A percentile compares a stretch with the other conserved stretches of the same genome.
Conservation (phyloP, 64 coral and sea anemone species). For the Pocillopora verrucosa region DNA sequence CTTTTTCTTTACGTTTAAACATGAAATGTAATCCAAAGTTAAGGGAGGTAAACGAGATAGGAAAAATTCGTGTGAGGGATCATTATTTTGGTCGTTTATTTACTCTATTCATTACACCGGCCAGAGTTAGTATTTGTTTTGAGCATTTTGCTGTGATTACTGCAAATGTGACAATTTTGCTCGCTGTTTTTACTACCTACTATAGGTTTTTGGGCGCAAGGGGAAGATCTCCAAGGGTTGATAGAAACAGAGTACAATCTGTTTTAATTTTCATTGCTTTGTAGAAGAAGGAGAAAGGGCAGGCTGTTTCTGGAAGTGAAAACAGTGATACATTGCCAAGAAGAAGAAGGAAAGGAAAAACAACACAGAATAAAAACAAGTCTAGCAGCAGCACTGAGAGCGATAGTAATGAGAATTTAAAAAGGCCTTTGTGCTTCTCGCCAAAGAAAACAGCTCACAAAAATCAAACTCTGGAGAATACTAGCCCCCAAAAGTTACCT, state of each 20-base stretch:
- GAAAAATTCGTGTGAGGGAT: too few relatives aligned
- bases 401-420: background rate
- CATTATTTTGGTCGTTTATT: too few relatives aligned
- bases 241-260: background rate
- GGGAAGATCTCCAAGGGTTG: too few relatives aligned
- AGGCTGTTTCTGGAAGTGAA: background rate
- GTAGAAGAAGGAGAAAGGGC: background rate
- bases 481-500: background rate
- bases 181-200: too few relatives aligned
- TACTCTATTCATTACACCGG: too few relatives aligned
- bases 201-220: too few relatives aligned
- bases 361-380: background rate
- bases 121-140: too few relatives aligned
- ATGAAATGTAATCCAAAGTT: too few relatives aligned
- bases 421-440: constrained; percentile 11
- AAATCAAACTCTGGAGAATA: background rate
- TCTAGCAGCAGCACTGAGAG: background rate
- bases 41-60: too few relatives aligned
- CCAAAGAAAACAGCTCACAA: background rate
- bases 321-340: background rate
- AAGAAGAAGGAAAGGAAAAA: background rate
- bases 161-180: too few relatives aligned
- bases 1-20: background rate
- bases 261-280: background rate
- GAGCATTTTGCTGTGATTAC: too few relatives aligned